Conservation (phyloP, 2,888 invertebrate genomes). For the Cephus spinipes region DNA sequence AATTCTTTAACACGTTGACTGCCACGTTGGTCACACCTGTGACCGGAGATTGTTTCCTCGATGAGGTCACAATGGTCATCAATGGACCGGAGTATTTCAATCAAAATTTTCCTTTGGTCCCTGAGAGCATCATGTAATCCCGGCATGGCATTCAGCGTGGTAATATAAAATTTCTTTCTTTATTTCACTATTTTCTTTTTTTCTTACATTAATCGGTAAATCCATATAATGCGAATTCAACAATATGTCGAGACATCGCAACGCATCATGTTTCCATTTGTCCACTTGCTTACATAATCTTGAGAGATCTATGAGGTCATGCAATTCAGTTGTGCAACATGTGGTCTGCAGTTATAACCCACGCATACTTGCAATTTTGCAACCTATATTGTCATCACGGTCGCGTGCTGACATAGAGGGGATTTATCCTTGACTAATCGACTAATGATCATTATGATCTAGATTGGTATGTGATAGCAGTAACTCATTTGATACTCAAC, state of each 20-base stretch:
- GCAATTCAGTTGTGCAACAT: constrained; percentile 44
- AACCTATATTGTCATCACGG: constrained; percentile 32
- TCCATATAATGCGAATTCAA: not conserved
- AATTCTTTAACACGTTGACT: not conserved
- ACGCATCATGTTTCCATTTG: not conserved
- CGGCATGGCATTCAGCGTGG: too few species aligned
- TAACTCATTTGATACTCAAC: not conserved
- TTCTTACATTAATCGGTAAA: not conserved
- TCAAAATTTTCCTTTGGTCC: too few species aligned
- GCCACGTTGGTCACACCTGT: too few species aligned
- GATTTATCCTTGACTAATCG: constrained; percentile 22
- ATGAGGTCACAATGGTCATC: too few species aligned
- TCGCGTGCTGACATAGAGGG: constrained; percentile 7
- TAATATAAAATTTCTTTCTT: not conserved
- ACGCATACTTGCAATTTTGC: constrained; percentile 37
- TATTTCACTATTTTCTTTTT: not conserved
- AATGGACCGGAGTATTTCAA: too few species aligned
- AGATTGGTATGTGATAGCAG: not conserved
- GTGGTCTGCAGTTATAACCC: constrained; percentile 12
- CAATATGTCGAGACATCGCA: not conserved
- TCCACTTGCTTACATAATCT: not conserved
- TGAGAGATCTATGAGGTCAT: constrained; percentile 46
- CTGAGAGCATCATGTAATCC: too few species aligned
- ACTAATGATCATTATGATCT: constrained; percentile 6
- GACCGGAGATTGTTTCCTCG: too few species aligned